Evolutionary conservation across 37 sponge, comb jelly and placozoan genomes (phyloP), one percentile per base, ranked within the genome.

Genomic region (Crambe crambe): DNA sequence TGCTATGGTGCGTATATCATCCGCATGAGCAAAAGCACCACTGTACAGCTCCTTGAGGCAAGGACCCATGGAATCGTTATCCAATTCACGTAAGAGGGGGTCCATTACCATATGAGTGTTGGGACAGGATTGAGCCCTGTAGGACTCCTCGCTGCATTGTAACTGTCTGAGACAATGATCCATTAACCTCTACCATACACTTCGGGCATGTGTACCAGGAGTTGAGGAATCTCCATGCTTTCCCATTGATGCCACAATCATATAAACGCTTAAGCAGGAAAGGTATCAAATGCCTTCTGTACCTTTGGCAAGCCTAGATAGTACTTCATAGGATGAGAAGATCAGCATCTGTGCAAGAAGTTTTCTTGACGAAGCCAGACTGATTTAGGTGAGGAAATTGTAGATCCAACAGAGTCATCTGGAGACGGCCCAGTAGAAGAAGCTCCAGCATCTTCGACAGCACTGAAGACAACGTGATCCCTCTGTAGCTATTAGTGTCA

Each of bases 221-320:
- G 26, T 32, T 26, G 0, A 77, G 15, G 6, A 77, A 25, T 38
- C 78, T 62, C 78, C 78, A 77, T 0, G 65, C 41, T 61, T 61
- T 77, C 1, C 78, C 78, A 31, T 60, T 61, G 25, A 60, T 61
- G 26, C 78, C 78, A 77, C 23, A 22, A 2, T 77, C 66, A 61
- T 42, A 77, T 9, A 60, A 2, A 5, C 66, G 64, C 30, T 64
- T 77, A 5, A 77, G 74, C 10, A 77, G 66, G 1, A 77, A n/a
- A 42, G 10, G 78, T 59, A 56, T 77, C 78, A 61, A 77, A 77
- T 12, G 78, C 65, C 29, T 61, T 77, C 60, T 61, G 74, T 18
- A 74, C n/a, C n/a, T n/a, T n/a, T n/a, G n/a, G n/a, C 5, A 18
- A 21, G 18, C 15, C 15, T 56, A 18, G 57, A 56, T 56, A 56